Conservation (phyloP, 2,888 invertebrate species). For the Hoplodrina blanda region DNA sequence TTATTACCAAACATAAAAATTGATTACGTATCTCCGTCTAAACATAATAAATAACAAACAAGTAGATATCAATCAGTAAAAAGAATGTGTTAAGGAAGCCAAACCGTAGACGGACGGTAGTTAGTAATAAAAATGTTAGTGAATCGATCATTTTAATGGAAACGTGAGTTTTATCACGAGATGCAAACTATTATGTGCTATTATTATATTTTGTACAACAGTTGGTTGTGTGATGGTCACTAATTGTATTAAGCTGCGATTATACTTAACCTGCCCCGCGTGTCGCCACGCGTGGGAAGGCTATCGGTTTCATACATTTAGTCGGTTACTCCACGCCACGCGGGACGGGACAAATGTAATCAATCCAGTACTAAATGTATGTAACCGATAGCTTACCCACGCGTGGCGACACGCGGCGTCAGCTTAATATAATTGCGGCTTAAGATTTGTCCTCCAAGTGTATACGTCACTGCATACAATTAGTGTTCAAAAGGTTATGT, state of each 20-base stretch:
- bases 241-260: too few relatives aligned
- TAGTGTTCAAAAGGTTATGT: too few relatives aligned
- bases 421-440: too few relatives aligned
- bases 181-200: constrained; percentile 36
- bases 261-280: too few relatives aligned
- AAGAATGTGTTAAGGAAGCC: constrained; percentile 55
- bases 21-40: constrained; percentile 31
- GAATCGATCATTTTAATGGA: constrained; percentile 56
- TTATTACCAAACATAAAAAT: constrained; percentile 50
- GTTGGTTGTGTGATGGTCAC: constrained; percentile 26
- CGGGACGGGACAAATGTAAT: too few relatives aligned
- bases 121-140: constrained; percentile 48
- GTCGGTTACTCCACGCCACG: too few relatives aligned
- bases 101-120: constrained; percentile 45
- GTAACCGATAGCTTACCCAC: too few relatives aligned
- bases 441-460: constrained; percentile 44
- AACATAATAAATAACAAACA: constrained; percentile 47
- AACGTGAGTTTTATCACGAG: constrained; percentile 62
- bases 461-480: not conserved
- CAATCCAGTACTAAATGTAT: too few relatives aligned
- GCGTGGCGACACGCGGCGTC: too few relatives aligned
- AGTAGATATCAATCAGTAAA: constrained; percentile 43
- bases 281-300: too few relatives aligned
- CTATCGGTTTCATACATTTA: too few relatives aligned
- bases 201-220: constrained; percentile 31